These are phyloP conservation scores for Porphyrio hochstetteri DNA, from an alignment of 2,113 vertebrate species.

Conservation along the genomic window DNA sequence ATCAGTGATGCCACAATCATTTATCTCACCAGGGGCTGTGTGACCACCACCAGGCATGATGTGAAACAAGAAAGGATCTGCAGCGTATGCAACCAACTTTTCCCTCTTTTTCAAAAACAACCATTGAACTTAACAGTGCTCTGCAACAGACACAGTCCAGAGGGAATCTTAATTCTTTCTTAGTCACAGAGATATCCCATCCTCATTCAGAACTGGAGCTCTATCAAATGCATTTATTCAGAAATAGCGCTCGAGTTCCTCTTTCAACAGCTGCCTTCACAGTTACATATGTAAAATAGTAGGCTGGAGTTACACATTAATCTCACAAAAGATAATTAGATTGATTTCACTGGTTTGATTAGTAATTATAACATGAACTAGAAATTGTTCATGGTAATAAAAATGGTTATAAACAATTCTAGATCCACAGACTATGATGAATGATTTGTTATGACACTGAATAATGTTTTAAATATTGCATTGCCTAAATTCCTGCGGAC, in stretches of 20 bases:
- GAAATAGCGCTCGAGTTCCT: neutral
- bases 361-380: conserved; percentile 22
- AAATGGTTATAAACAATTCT: conserved; percentile 28
- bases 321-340: conserved; percentile 28
- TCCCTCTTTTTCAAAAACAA: neutral
- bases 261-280: conserved; percentile 16
- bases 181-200: neutral
- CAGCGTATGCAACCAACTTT: neutral
- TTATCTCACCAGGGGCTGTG: neutral
- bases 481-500: neutral
- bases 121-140: neutral
- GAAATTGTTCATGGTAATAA: conserved; percentile 24
- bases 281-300: neutral
- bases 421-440: neutral
- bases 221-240: neutral
- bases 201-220: neutral
- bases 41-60: neutral
- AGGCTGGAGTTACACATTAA: conserved; percentile 11
- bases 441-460: conserved; percentile 28
- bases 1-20: neutral
- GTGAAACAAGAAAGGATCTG: neutral
- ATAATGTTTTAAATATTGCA: conserved; percentile 14
- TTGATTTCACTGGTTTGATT: conserved; percentile 15
- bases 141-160: neutral
- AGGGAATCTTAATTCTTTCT: neutral